A percentile compares a stretch with the other conserved stretches of the same genome.
phyloP scores from a whole-genome alignment of 2,888 invertebrate species.

The Leptodirus hochenwartii region DNA sequence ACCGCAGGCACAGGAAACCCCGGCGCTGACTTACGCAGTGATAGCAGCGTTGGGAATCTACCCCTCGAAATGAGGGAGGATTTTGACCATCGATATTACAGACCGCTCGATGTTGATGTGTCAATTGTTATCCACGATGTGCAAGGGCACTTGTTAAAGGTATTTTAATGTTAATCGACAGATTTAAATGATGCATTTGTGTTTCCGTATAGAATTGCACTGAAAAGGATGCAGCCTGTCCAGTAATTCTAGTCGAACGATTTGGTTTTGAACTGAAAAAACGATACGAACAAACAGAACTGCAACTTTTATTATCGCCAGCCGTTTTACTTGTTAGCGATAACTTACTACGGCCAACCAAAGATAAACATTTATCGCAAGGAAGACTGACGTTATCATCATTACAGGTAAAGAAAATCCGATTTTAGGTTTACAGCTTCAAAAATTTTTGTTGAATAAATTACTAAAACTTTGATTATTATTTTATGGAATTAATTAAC shows the following conservation, averaged over 20 bases:
- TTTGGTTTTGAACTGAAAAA: conserved; percentile 97
- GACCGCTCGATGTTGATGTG: conserved; percentile 81
- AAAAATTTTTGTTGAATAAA: too few relatives aligned
- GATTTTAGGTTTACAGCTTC: neutral
- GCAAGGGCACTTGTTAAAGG: conserved; percentile 81
- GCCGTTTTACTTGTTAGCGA: conserved; percentile 67
- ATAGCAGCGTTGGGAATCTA: conserved; percentile 41
- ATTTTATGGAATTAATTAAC: conserved; percentile 4
- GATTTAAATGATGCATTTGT: conserved; percentile 1
- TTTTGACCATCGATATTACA: conserved; percentile 74
- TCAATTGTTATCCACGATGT: conserved; percentile 90
- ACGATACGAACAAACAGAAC: conserved; percentile 72
- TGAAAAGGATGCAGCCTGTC: conserved; percentile 80
- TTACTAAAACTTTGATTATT: too few relatives aligned
- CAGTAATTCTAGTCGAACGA: conserved; percentile 71
- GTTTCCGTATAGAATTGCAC: conserved; percentile 50
- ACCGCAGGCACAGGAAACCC: conserved; percentile 21
- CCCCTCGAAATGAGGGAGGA: conserved; percentile 63
- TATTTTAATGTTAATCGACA: conserved; percentile 15
- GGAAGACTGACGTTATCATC: conserved; percentile 75
- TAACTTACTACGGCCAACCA: conserved; percentile 45
- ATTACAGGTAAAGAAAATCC: conserved; percentile 39
- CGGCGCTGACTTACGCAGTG: conserved; percentile 36
- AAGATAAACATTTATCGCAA: conserved; percentile 57
- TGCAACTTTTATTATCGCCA: conserved; percentile 81